A percentile compares a stretch with the other conserved stretches of the same genome.
Evolutionary conservation across 1,140 invertebrate genomes (phyloP).

Genomic region (Mycetomoellerius zeteki): DNA sequence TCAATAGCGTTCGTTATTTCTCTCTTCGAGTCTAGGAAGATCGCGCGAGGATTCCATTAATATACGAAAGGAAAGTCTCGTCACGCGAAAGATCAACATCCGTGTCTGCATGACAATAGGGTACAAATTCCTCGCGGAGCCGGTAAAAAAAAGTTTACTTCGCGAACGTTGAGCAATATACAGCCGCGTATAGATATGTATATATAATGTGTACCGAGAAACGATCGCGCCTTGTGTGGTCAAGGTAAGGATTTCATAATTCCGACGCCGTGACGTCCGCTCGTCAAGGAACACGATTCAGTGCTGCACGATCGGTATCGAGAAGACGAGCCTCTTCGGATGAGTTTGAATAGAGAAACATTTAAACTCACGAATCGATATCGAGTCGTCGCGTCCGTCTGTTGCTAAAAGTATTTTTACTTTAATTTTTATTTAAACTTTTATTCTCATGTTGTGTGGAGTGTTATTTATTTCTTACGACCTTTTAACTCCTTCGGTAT

Average conservation of each 20-base stretch:
- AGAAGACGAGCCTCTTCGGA: not conserved
- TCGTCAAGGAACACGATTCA: conserved; percentile 2
- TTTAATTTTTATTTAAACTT: not conserved
- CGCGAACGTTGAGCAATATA: not conserved
- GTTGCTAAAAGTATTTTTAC: not conserved
- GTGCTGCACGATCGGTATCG: not conserved
- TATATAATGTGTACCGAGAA: not conserved
- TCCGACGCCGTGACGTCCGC: not conserved
- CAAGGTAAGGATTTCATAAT: conserved; percentile 62
- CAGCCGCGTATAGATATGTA: too few species aligned
- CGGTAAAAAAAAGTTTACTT: conserved; percentile 8
- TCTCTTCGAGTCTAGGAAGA: not conserved
- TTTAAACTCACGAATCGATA: not conserved
- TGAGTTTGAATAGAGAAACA: too few species aligned
- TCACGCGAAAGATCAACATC: not conserved
- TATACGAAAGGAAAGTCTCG: not conserved
- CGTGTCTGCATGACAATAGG: not conserved
- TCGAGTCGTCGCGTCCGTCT: not conserved
- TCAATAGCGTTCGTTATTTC: conserved; percentile 22
- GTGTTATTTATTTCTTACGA: not conserved
- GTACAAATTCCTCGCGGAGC: conserved; percentile 53
- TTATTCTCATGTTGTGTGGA: not conserved
- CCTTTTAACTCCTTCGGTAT: not conserved
- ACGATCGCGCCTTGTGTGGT: conserved; percentile 38
- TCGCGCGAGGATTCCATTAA: not conserved